A percentile compares a stretch with the other conserved stretches of the same genome.
phyloP scores from a whole-genome alignment of 2,888 invertebrate species.

The Drosophila paranaensis region DNA sequence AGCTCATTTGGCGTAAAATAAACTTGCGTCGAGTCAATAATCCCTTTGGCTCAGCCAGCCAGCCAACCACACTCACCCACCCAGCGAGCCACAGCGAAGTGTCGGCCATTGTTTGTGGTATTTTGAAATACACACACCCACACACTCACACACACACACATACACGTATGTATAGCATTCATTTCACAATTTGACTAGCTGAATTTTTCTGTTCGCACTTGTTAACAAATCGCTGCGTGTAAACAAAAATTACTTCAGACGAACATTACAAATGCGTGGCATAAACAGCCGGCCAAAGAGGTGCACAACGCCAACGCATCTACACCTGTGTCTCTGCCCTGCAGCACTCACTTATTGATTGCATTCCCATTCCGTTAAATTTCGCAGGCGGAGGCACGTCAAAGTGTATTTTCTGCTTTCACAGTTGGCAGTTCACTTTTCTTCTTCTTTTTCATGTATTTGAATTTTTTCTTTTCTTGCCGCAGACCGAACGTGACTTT shows the following conservation, averaged over 20 bases:
- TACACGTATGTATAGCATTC: conserved; percentile 28
- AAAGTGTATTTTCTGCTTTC: conserved; percentile 23
- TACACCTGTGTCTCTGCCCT: conserved; percentile 15
- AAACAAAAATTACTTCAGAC: conserved; percentile 58
- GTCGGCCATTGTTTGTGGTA: conserved; percentile 55
- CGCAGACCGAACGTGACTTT: conserved; percentile 67
- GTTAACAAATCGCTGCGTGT: conserved; percentile 70
- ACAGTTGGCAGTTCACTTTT: conserved; percentile 56
- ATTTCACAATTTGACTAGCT: conserved; percentile 66
- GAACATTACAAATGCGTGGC: conserved; percentile 17
- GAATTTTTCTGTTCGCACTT: conserved; percentile 62
- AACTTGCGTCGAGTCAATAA: conserved; percentile 78
- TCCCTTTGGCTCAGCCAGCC: conserved; percentile 55
- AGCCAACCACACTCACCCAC: conserved; percentile 14
- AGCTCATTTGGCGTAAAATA: conserved; percentile 80
- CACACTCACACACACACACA: not conserved
- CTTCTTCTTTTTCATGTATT: conserved; percentile 5
- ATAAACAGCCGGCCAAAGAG: conserved; percentile 34
- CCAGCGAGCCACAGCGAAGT: conserved; percentile 21
- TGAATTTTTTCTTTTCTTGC: conserved; percentile 6
- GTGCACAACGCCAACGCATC: conserved; percentile 10
- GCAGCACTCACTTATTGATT: conserved; percentile 15
- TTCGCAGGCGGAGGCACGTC: conserved; percentile 5
- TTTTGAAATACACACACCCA: conserved; percentile 59
- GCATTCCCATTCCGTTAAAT: conserved; percentile 34